Evolutionary conservation across 2,113 vertebrate genomes (phyloP).

Genomic region (Lepidothrix coronata): DNA sequence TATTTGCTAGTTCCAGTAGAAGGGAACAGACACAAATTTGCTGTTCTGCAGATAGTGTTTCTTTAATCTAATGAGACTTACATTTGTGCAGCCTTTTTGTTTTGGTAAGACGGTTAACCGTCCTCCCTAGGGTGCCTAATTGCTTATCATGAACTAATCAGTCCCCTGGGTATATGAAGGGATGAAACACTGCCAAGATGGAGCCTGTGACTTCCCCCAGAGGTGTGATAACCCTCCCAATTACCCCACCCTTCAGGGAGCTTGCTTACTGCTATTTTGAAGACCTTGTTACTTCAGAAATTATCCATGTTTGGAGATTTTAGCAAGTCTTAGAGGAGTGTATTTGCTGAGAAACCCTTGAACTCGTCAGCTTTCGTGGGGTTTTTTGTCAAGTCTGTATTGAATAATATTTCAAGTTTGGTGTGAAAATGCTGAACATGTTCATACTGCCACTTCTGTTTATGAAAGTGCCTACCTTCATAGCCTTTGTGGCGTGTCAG

Average conservation of each 20-base stretch:
- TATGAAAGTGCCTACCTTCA: neutral
- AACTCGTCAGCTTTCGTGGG: neutral
- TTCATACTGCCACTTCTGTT: neutral
- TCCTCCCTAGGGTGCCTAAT: constrained; percentile 43
- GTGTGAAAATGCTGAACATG: neutral
- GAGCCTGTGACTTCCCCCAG: constrained; percentile 45
- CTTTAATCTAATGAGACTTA: constrained; percentile 52
- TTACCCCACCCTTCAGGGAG: neutral
- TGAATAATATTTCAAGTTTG: neutral
- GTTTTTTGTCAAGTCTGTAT: neutral
- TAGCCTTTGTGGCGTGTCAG: neutral
- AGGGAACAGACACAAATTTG: constrained; percentile 30
- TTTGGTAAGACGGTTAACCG: constrained; percentile 47
- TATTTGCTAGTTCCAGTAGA: constrained; percentile 47
- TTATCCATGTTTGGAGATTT: neutral
- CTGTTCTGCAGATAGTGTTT: constrained; percentile 32
- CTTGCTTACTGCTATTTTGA: neutral
- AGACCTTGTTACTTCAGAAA: neutral
- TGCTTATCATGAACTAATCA: constrained; percentile 59
- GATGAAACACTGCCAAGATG: constrained; percentile 27
- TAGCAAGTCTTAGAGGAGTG: neutral
- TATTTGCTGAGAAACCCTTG: neutral
- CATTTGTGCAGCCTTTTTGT: constrained; percentile 53
- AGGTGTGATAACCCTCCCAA: constrained; percentile 15
- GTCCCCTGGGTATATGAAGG: constrained; percentile 28